A percentile compares a stretch with the other conserved stretches of the same genome.
Evolutionary conservation across 1,140 invertebrate species (phyloP).

Genomic region (Magallana gigas): DNA sequence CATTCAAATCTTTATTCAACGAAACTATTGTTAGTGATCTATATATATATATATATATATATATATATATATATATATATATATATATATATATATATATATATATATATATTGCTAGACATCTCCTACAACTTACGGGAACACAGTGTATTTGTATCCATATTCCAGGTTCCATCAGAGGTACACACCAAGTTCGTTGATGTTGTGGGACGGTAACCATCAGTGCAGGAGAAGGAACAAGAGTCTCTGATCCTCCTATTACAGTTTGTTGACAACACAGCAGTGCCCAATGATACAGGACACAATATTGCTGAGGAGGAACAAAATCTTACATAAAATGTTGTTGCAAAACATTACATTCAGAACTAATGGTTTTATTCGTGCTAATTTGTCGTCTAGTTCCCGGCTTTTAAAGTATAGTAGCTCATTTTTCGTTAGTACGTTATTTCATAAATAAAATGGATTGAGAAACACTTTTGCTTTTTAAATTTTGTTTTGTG

Average conservation of each 20-base stretch:
- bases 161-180: neutral
- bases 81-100: neutral
- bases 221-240: neutral
- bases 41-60: constrained; percentile 6
- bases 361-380: no score
- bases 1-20: neutral
- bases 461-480: no score
- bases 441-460: no score
- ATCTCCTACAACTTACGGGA: neutral
- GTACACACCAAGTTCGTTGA: neutral
- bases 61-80: constrained; percentile 13
- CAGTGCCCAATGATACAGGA: neutral
- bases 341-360: no score
- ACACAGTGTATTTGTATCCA: neutral
- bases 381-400: no score
- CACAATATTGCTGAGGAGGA: no score
- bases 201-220: neutral
- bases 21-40: neutral
- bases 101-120: neutral
- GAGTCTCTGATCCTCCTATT: neutral
- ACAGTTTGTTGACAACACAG: neutral
- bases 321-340: no score
- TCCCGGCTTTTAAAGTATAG: no score
- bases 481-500: no score
- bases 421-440: no score